Conservation (phyloP, 2,888 invertebrate species). For the Lepidocyrtoides sp. region DNA sequence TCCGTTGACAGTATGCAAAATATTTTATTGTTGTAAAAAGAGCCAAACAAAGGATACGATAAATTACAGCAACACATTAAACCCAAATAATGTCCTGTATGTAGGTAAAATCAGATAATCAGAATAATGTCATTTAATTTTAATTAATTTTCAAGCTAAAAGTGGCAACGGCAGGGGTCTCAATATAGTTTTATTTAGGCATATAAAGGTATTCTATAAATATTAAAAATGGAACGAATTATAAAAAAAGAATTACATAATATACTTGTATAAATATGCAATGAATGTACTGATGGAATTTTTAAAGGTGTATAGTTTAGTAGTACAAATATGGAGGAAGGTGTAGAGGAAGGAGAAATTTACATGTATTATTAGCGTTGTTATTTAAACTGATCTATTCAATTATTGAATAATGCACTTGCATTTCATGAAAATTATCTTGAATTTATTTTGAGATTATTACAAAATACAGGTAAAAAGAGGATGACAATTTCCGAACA, state of each 20-base stretch:
- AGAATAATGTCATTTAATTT: too few relatives aligned
- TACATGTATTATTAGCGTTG: not conserved
- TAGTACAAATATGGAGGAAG: slow-evolving; percentile 16
- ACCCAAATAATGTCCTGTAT: not conserved
- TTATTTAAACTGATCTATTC: not conserved
- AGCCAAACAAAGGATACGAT: too few relatives aligned
- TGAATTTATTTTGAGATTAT: slow-evolving; percentile 13
- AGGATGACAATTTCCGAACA: not conserved
- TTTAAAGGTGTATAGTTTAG: slow-evolving; percentile 17
- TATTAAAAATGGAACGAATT: slow-evolving; percentile 17
- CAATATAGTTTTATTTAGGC: too few relatives aligned
- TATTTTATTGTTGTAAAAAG: too few relatives aligned
- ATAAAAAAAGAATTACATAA: not conserved
- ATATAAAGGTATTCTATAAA: too few relatives aligned
- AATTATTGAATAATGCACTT: too few relatives aligned
- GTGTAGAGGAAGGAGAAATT: not conserved
- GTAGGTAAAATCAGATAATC: too few relatives aligned
- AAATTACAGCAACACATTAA: too few relatives aligned
- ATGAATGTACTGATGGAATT: slow-evolving; percentile 17
- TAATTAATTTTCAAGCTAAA: too few relatives aligned
- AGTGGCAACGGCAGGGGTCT: too few relatives aligned
- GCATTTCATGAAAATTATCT: not conserved
- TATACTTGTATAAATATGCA: not conserved
- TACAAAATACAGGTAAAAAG: not conserved
- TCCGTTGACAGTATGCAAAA: not conserved